phyloP scores from a whole-genome alignment of 2,797 vertebrate genomes.

The Coranthus polyacanthus region DNA sequence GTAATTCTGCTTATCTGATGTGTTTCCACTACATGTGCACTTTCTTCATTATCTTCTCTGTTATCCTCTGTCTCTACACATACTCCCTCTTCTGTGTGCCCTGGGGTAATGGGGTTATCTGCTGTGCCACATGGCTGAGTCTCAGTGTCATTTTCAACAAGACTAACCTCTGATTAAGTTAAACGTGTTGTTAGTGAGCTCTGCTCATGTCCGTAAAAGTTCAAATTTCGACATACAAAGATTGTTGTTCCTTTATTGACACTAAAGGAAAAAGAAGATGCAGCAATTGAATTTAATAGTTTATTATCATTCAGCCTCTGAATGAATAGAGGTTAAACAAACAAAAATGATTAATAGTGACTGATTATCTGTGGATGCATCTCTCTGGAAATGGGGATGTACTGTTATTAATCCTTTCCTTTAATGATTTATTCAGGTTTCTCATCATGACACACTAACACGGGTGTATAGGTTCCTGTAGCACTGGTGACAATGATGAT shows the following conservation, averaged over 20 bases:
- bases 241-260: neutral
- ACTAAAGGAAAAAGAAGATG: no score
- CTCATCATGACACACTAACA: conserved; percentile 20
- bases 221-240: conserved; percentile 23
- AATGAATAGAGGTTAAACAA: no score
- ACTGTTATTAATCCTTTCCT: no score
- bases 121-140: conserved; percentile 8
- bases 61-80: conserved; percentile 8
- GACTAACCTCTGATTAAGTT: conserved; percentile 5
- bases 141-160: conserved; percentile 16
- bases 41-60: neutral
- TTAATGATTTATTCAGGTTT: conserved; percentile 25
- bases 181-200: conserved; percentile 6
- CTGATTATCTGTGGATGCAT: no score
- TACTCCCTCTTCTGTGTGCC: neutral
- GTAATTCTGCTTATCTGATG: conserved; percentile 16
- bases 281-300: no score
- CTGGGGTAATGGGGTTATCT: conserved; percentile 15
- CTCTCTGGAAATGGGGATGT: conserved; percentile 14
- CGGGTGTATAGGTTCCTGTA: conserved; percentile 45
- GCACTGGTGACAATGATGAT: conserved; percentile 43
- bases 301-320: no score
- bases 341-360: no score
- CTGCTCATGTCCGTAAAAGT: conserved; percentile 16
- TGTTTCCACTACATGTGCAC: conserved; percentile 8